Evolutionary conservation across 2,797 vertebrate species (phyloP).

Genomic region (Cynopterus sphinx): DNA sequence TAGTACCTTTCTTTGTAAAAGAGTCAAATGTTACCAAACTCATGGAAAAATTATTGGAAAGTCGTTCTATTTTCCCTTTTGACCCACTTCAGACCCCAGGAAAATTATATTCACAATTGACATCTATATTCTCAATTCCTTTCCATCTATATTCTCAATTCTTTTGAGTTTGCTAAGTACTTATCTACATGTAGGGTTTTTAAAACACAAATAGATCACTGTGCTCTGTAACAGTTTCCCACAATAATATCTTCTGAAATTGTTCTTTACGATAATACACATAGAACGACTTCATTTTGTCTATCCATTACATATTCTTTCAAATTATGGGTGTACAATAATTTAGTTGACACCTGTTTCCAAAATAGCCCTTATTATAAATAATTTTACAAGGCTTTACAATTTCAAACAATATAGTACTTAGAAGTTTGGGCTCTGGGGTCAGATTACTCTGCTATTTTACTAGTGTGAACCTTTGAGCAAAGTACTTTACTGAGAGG

Average conservation of each 20-base stretch:
- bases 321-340: background rate
- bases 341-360: background rate
- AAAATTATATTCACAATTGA: background rate
- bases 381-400: background rate
- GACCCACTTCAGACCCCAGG: background rate
- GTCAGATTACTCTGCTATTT: background rate
- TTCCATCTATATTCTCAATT: too few relatives aligned
- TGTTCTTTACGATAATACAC: background rate
- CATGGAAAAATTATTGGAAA: background rate
- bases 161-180: background rate
- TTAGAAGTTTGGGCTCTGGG: background rate
- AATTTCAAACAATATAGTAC: background rate
- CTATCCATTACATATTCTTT: background rate
- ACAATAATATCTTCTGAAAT: background rate
- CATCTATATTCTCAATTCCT: background rate
- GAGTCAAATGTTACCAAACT: background rate
- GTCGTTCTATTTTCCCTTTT: background rate
- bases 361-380: background rate
- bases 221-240: background rate
- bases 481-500: background rate
- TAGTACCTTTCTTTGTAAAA: background rate
- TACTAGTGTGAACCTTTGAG: background rate
- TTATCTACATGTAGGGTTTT: background rate
- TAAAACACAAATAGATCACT: background rate
- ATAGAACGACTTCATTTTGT: background rate